Conservation (phyloP, 2,113 vertebrate genomes). For the Trematomus loennbergii region DNA sequence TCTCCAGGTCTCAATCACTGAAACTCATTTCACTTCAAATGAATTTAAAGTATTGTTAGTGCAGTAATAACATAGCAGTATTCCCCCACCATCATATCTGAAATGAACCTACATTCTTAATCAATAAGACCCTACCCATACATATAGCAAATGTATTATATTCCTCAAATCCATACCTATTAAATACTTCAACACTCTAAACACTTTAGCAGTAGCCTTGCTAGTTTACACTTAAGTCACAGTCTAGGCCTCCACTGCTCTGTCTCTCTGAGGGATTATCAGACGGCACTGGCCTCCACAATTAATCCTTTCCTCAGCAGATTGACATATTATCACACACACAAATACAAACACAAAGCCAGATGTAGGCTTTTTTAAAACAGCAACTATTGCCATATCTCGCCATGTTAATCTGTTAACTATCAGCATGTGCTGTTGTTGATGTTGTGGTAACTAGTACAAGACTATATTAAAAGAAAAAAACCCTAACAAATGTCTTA, state of each 20-base stretch:
- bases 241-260: constrained; percentile 63
- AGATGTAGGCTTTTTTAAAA: constrained; percentile 48
- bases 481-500: background rate
- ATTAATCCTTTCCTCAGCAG: constrained; percentile 74
- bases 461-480: constrained; percentile 6
- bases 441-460: constrained; percentile 13
- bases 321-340: constrained; percentile 47
- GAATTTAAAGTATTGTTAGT: background rate
- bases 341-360: constrained; percentile 26
- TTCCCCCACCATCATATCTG: background rate
- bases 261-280: constrained; percentile 74
- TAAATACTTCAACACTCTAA: constrained; percentile 10
- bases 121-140: background rate
- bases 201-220: background rate
- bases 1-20: background rate
- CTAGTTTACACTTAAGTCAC: constrained; percentile 57
- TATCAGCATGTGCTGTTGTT: constrained; percentile 28
- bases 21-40: no score
- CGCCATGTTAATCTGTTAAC: constrained; percentile 67
- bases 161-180: background rate
- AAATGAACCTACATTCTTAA: background rate
- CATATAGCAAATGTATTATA: background rate
- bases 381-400: constrained; percentile 46
- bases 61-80: background rate
- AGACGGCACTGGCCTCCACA: constrained; percentile 49